Evolutionary conservation across 2,113 vertebrate genomes (phyloP).

Genomic region (Gobiocypris rarus): DNA sequence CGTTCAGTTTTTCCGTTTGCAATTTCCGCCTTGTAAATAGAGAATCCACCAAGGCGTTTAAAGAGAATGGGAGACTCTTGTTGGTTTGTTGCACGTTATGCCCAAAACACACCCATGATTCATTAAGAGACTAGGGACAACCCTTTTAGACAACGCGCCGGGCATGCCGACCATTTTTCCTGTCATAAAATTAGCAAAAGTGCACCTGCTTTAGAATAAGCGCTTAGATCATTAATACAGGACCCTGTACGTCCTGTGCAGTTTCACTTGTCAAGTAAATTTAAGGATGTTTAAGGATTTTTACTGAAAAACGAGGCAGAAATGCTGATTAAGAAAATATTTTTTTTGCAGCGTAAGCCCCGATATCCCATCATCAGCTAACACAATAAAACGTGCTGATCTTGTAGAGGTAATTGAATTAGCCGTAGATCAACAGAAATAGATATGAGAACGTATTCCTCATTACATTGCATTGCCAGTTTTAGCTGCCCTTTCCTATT

Average conservation of each 20-base stretch:
- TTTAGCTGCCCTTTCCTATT: conserved; percentile 28
- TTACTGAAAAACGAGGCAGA: background rate
- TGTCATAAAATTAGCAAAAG: no score
- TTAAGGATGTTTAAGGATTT: background rate
- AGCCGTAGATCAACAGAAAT: conserved; percentile 35
- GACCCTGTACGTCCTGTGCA: background rate
- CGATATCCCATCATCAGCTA: conserved; percentile 10
- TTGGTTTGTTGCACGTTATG: no score
- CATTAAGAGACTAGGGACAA: no score
- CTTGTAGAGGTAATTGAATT: conserved; percentile 41
- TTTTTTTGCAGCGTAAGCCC: background rate
- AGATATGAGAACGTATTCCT: conserved; percentile 13
- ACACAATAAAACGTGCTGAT: conserved; percentile 30
- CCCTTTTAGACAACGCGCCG: no score
- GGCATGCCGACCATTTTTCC: no score
- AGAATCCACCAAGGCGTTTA: no score
- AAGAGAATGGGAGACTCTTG: no score
- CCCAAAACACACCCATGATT: no score
- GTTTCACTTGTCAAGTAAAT: background rate
- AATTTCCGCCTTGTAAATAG: no score
- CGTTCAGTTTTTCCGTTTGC: no score
- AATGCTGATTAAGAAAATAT: background rate
- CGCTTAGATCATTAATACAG: no score
- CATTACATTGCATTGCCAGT: conserved; percentile 14
- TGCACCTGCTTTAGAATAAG: no score